Evolutionary conservation across 2,113 vertebrate genomes (phyloP).

Genomic region (Galeopterus variegatus): DNA sequence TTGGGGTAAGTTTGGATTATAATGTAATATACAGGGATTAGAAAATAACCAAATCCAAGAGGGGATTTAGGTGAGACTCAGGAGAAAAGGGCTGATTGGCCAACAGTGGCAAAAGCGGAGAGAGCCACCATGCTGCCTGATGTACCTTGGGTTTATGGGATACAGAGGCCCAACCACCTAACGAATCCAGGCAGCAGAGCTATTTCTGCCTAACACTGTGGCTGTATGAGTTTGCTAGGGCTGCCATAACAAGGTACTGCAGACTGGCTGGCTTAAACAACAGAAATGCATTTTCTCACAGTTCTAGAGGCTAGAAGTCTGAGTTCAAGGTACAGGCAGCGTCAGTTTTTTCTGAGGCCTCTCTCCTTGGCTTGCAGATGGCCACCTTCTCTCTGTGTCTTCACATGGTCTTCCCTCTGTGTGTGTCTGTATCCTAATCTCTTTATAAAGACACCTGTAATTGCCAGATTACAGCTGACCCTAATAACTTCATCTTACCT

Average conservation of each 20-base stretch:
- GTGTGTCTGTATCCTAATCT: background rate
- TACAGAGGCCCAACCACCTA: background rate
- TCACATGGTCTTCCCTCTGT: background rate
- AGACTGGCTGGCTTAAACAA: background rate
- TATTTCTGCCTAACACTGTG: background rate
- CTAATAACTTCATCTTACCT: slow-evolving; percentile 30
- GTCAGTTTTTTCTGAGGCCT: background rate
- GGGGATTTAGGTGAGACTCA: background rate
- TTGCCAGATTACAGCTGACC: background rate
- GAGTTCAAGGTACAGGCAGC: background rate
- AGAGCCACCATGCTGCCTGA: background rate
- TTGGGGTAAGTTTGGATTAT: slow-evolving; percentile 44
- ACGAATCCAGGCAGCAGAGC: background rate
- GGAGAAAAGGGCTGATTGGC: background rate
- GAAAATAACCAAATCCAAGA: slow-evolving; percentile 20
- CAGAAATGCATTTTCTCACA: background rate
- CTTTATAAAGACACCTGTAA: background rate
- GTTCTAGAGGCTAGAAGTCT: background rate
- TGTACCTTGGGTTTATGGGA: background rate
- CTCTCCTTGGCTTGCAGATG: background rate
- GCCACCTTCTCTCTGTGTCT: background rate
- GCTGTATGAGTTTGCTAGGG: background rate
- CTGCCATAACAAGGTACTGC: background rate
- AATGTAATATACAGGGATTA: background rate
- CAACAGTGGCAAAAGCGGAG: background rate